Percentiles rank a stretch among this genome's conserved stretches.
These are phyloP conservation scores for Hydractinia symbiolongicarpus DNA, from an alignment of 30 jellyfish, hydroid and myxozoan genomes.

Conservation along the genomic window DNA sequence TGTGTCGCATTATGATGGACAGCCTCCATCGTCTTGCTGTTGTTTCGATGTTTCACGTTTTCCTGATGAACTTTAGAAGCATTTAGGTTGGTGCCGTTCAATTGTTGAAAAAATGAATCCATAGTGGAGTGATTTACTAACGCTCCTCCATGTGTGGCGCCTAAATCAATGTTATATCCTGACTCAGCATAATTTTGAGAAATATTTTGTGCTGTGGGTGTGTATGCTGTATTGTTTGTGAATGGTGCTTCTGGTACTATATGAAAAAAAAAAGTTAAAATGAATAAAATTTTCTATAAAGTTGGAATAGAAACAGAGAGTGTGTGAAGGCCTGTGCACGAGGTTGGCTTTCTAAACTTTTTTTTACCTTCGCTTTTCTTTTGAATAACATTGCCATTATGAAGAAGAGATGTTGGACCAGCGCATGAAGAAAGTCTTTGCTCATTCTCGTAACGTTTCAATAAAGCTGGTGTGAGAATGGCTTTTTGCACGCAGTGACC, in stretches of 20 bases:
- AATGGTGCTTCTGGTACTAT: slow-evolving; percentile 7
- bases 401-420: slow-evolving; percentile 9
- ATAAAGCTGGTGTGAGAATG: slow-evolving; percentile 40
- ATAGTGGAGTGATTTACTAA: neutral
- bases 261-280: neutral
- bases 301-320: neutral
- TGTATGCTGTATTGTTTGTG: neutral
- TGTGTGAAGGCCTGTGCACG: too few species aligned
- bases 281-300: neutral
- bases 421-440: slow-evolving; percentile 24
- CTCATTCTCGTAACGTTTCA: slow-evolving; percentile 16
- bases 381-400: neutral
- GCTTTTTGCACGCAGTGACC: slow-evolving; percentile 69
- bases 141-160: neutral
- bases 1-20: neutral
- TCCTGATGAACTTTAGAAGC: neutral
- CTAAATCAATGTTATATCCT: slow-evolving; percentile 13
- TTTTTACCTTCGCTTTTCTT: slow-evolving; percentile 32
- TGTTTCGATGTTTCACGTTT: neutral
- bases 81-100: neutral
- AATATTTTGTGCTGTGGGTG: slow-evolving; percentile 4
- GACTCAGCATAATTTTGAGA: neutral
- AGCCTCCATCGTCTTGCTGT: neutral
- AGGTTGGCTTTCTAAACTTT: neutral
- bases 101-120: neutral